Percentiles rank a stretch among this genome's conserved stretches.
phyloP scores from a whole-genome alignment of 2,888 invertebrate species.

The Heterodera filipjevi region DNA sequence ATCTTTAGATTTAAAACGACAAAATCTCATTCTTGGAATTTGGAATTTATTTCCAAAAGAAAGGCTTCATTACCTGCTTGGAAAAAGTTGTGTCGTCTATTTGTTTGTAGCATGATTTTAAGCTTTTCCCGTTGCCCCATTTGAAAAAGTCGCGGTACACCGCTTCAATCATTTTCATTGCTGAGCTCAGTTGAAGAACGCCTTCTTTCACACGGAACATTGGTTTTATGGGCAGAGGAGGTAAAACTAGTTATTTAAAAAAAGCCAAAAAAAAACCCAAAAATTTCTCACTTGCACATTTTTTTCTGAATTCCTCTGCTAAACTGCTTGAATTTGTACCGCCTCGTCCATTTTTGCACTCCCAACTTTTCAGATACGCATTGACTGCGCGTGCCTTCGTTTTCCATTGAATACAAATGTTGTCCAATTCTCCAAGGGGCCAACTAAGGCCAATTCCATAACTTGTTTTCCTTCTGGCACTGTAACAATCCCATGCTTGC shows the following conservation, averaged over 20 bases:
- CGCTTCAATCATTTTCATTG: not conserved
- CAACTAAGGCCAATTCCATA: too few relatives aligned
- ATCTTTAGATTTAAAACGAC: too few relatives aligned
- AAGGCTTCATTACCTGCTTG: too few relatives aligned
- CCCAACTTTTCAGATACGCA: not conserved
- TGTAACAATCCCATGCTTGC: not conserved
- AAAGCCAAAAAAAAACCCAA: too few relatives aligned
- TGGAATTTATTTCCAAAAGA: too few relatives aligned
- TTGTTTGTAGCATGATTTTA: too few relatives aligned
- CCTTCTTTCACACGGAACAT: not conserved
- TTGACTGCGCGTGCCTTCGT: not conserved
- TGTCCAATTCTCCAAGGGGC: not conserved
- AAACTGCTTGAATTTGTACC: too few relatives aligned
- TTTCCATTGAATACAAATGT: not conserved
- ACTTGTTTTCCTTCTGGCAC: not conserved
- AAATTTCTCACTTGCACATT: not conserved
- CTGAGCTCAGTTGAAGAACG: not conserved
- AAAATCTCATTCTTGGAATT: too few relatives aligned
- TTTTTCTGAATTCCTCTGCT: not conserved
- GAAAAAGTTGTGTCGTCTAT: too few relatives aligned
- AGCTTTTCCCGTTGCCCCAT: not conserved
- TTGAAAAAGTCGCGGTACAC: not conserved
- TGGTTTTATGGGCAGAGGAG: too few relatives aligned
- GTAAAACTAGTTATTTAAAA: not conserved
- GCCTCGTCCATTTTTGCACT: too few relatives aligned